A percentile compares a stretch with the other conserved stretches of the same genome.
Evolutionary conservation across 2,113 vertebrate species (phyloP).

Genomic region (Microcebus murinus): DNA sequence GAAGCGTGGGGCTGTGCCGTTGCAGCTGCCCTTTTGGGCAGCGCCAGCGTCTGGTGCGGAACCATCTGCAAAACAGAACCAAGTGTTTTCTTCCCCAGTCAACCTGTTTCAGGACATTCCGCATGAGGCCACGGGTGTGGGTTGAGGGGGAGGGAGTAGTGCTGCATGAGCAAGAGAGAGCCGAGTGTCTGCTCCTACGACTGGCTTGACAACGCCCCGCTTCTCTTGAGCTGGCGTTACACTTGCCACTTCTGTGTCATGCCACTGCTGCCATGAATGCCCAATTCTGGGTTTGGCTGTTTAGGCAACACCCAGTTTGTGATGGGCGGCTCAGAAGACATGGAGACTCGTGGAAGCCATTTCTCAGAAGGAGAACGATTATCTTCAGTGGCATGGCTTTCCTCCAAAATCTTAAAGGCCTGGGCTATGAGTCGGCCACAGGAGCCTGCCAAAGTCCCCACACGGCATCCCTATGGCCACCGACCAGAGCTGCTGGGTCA

Average conservation of each 20-base stretch:
- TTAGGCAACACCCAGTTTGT: neutral
- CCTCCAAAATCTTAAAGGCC: neutral
- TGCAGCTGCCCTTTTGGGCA: neutral
- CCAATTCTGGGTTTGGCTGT: neutral
- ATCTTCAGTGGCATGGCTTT: accelerated
- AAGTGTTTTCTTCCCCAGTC: neutral
- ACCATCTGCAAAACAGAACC: neutral
- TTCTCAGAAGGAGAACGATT: neutral
- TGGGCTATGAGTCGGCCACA: accelerated
- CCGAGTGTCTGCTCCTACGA: neutral
- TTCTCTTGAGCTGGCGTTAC: neutral
- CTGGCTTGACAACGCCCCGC: neutral
- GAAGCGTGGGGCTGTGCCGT: accelerated
- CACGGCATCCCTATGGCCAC: accelerated
- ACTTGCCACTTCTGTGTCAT: neutral
- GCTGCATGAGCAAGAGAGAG: neutral
- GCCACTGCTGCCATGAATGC: neutral
- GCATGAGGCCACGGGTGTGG: neutral
- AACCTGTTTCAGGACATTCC: neutral
- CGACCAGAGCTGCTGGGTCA: neutral
- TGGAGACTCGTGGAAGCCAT: neutral
- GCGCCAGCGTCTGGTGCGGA: neutral
- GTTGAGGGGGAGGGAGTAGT: neutral
- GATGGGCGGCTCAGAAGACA: neutral
- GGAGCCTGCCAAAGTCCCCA: neutral